Percentiles rank a stretch among this genome's conserved stretches.
phyloP scores from a whole-genome alignment of 1,140 invertebrate species.

The Hylaeus anthracinus region DNA sequence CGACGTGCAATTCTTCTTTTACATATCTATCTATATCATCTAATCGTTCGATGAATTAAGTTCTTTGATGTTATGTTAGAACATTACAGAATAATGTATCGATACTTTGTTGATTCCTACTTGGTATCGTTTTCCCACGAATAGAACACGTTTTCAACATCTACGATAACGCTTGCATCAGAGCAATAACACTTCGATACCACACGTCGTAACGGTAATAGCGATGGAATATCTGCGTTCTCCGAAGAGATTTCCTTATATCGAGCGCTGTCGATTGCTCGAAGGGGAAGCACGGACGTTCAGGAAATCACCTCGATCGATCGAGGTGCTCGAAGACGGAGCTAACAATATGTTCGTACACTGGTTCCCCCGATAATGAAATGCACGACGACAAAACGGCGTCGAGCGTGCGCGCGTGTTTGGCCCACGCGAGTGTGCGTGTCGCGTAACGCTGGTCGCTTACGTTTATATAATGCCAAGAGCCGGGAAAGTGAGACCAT shows the following conservation, averaged over 20 bases:
- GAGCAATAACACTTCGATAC: not conserved
- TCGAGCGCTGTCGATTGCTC: not conserved
- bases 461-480: slow-evolving; percentile 71
- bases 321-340: not conserved
- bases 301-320: slow-evolving; percentile 30
- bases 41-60: too few species aligned
- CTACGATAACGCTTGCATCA: too few species aligned
- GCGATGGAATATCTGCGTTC: too few species aligned
- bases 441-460: slow-evolving; percentile 32
- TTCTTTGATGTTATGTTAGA: too few species aligned
- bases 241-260: not conserved
- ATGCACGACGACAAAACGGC: slow-evolving; percentile 39
- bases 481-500: slow-evolving; percentile 68
- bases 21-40: too few species aligned
- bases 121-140: too few species aligned
- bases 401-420: not conserved
- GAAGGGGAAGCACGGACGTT: slow-evolving; percentile 24
- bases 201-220: not conserved
- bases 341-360: slow-evolving; percentile 9
- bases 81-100: too few species aligned
- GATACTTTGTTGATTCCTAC: too few species aligned
- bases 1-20: too few species aligned
- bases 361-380: slow-evolving; percentile 58
- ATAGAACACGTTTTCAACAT: too few species aligned
- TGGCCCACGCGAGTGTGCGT: slow-evolving; percentile 20